Evolutionary conservation across 2,113 vertebrate species (phyloP), one percentile per base, ranked within the genome.

Genomic region (Neomonachus schauinslandi): DNA sequence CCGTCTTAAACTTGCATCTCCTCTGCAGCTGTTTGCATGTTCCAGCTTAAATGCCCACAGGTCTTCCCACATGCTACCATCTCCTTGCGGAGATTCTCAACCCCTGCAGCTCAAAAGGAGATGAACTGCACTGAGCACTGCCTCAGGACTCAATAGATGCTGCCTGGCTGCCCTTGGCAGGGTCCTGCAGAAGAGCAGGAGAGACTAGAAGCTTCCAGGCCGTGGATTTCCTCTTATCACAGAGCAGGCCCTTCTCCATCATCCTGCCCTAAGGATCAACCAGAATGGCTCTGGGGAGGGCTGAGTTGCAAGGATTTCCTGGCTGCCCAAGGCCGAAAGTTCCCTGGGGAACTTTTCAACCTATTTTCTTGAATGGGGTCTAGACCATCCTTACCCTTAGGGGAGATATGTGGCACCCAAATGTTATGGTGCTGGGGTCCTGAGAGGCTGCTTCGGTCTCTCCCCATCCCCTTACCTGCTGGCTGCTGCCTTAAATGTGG

Each of bases 171-270:
- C 67, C 21, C 53, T 82, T 63, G 24, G 19, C 46, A 74, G 24
- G 36, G 31, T 16, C 15, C 4, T 1, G 0, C 8, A 39, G 77
- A 65, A 88, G 85, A 51, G 0, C 4, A 5, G 42, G 55, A 46
- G 53, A 71, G 11, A 65, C 51, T 2, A 1, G 10, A 12, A 46
- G 13, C 31, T 31, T 57, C 26, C 15, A 76, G 77, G 24, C 42
- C 65, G 31, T 24, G 0, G 1, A 59, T 83, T 72, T 86, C 24
- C 33, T 46, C 31, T 71, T 13, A 61, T 33, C 24, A 5, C 15
- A 86, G 39, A 53, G 57, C 8, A 2, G 24, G 36, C 83, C 59
- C 21, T 65, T 77, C 21, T 82, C 77, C 4, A 33, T 53, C n/a
- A 7, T 79, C 49, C 7, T 19, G 36, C 51, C 39, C 39, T 61